Evolutionary conservation across 2,888 invertebrate species (phyloP).

Genomic region (Eurytoma adleriae): DNA sequence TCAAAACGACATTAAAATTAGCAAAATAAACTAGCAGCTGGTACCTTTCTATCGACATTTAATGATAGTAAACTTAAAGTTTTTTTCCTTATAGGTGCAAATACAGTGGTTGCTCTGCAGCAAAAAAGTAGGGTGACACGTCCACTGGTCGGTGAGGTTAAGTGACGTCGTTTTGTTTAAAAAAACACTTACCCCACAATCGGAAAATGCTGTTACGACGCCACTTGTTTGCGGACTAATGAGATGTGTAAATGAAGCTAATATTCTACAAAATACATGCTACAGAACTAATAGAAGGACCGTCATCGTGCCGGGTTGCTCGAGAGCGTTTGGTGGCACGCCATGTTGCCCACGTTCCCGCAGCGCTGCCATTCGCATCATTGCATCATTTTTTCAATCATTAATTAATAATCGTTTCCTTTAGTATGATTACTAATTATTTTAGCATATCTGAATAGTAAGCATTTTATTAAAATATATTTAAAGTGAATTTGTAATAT

Average conservation of each 20-base stretch:
- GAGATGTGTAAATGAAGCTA: neutral
- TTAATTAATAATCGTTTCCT: too few relatives aligned
- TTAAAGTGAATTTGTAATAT: too few relatives aligned
- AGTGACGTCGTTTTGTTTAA: constrained; percentile 27
- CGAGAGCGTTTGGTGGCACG: constrained; percentile 60
- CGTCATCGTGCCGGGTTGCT: constrained; percentile 59
- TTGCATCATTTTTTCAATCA: neutral
- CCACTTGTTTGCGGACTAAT: constrained; percentile 8
- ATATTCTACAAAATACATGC: constrained; percentile 58
- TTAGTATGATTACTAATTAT: too few relatives aligned
- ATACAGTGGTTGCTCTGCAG: constrained; percentile 2
- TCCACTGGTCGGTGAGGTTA: constrained; percentile 60
- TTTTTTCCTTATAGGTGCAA: constrained; percentile 19
- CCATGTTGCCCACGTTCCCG: constrained; percentile 64
- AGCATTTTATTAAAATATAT: too few relatives aligned
- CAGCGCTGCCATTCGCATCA: constrained; percentile 38
- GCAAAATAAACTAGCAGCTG: constrained; percentile 28
- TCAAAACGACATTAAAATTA: neutral
- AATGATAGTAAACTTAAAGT: neutral
- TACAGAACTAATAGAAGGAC: constrained; percentile 57
- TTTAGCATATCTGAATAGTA: too few relatives aligned
- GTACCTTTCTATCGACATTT: neutral
- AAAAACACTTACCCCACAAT: constrained; percentile 23
- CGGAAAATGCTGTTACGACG: neutral
- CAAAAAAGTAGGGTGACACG: constrained; percentile 63